These are phyloP conservation scores for Eulemur rufifrons DNA, from an alignment of 2,113 vertebrate genomes.

Conservation along the genomic window DNA sequence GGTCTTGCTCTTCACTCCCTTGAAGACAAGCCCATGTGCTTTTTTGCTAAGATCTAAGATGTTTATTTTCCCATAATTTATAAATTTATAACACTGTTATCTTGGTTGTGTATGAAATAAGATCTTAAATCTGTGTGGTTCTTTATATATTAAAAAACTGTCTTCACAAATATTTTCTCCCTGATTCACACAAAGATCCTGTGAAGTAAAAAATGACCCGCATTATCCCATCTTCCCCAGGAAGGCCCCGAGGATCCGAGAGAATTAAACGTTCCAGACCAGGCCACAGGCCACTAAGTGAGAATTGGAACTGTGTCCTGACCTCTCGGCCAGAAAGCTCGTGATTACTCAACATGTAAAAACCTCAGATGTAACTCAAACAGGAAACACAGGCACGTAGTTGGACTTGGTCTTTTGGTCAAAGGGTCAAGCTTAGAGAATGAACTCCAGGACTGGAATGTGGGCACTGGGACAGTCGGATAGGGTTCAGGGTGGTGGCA, in stretches of 20 bases:
- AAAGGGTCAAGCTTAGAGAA: neutral
- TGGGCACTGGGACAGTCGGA: neutral
- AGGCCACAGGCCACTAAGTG: neutral
- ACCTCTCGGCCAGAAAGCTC: neutral
- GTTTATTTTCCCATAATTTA: neutral
- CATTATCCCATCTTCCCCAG: neutral
- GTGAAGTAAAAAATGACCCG: neutral
- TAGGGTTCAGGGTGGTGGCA: neutral
- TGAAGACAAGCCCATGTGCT: neutral
- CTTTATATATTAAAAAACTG: neutral
- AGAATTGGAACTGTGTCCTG: neutral
- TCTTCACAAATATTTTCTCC: neutral
- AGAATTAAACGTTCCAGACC: neutral
- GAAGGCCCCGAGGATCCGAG: neutral
- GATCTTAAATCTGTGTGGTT: neutral
- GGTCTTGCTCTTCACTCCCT: neutral
- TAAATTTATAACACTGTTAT: neutral
- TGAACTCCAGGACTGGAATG: neutral
- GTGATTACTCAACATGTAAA: neutral
- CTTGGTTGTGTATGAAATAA: conserved; percentile 1
- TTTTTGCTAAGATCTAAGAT: neutral
- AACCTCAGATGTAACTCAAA: neutral
- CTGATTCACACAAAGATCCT: neutral
- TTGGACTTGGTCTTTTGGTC: neutral
- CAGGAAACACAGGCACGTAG: neutral